Percentiles rank a stretch among this genome's conserved stretches.
Conservation (phyloP, 37 sponge, comb jelly and placozoan genomes). For the Hexactinellida sp. region DNA sequence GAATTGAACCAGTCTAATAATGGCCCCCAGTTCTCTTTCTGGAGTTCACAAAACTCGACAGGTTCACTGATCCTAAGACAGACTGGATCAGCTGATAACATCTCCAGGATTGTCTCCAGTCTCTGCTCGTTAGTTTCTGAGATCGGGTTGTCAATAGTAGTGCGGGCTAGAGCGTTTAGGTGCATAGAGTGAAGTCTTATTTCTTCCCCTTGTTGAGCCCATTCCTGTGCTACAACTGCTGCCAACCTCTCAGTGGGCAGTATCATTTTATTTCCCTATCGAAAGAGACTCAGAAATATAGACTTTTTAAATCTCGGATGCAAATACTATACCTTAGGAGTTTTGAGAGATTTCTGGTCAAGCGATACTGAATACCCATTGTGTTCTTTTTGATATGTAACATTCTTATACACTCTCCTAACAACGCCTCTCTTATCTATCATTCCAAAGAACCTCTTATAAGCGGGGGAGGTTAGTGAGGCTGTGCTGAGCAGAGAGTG, state of each 20-base stretch:
- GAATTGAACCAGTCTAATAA: neutral
- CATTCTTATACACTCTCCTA: neutral
- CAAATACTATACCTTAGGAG: neutral
- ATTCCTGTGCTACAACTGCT: neutral
- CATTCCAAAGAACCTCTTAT: neutral
- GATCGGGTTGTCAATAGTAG: neutral
- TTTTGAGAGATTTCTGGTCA: neutral
- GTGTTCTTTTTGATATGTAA: neutral
- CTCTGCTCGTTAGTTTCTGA: neutral
- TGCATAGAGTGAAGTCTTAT: neutral
- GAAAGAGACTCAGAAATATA: neutral
- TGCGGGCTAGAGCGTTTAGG: neutral
- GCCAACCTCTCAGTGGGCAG: neutral
- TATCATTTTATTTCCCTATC: neutral
- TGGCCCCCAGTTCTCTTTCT: neutral
- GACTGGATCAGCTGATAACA: neutral
- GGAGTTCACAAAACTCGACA: neutral
- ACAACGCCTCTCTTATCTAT: slow-evolving; percentile 12
- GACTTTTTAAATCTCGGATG: neutral
- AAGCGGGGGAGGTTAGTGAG: neutral
- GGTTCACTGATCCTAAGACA: neutral
- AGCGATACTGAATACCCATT: neutral
- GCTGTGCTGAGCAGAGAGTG: neutral
- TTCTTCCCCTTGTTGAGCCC: neutral
- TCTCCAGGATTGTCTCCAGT: neutral